A percentile compares a stretch with the other conserved stretches of the same genome.
These are phyloP conservation scores for Drosophila quinaria DNA, from an alignment of 2,888 invertebrate species.

Conservation along the genomic window DNA sequence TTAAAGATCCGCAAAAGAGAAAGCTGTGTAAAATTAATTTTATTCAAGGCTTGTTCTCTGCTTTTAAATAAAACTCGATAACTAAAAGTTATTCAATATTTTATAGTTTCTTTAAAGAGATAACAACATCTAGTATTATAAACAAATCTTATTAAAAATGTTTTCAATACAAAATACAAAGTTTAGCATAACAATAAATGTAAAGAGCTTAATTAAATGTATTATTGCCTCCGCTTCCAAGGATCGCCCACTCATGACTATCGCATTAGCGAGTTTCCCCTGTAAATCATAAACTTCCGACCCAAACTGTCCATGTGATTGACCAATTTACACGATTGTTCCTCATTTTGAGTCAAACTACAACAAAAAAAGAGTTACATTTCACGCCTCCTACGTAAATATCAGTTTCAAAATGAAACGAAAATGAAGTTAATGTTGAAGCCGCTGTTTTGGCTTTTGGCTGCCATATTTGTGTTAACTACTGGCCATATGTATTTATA, in stretches of 20 bases:
- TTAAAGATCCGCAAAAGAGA: constrained; percentile 15
- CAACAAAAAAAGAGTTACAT: constrained; percentile 38
- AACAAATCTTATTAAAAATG: background rate
- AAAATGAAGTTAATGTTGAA: constrained; percentile 40
- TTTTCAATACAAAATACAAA: background rate
- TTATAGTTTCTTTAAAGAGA: background rate
- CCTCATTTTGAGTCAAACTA: constrained; percentile 1
- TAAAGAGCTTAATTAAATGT: constrained; percentile 13
- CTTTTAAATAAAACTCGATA: background rate
- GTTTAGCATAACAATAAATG: background rate
- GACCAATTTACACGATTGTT: constrained; percentile 44
- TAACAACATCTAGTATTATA: background rate
- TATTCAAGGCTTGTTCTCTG: background rate
- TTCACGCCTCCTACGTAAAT: constrained; percentile 71
- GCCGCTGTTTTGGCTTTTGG: constrained; percentile 14
- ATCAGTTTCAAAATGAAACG: constrained; percentile 46
- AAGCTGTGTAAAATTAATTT: background rate
- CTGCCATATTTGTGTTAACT: constrained; percentile 60
- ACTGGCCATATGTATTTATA: constrained; percentile 44
- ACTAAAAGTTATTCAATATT: background rate
- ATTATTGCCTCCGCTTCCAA: constrained; percentile 7
- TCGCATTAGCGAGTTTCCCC: constrained; percentile 41
- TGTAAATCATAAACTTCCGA: constrained; percentile 46
- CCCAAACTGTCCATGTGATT: constrained; percentile 34
- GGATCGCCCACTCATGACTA: constrained; percentile 24